Evolutionary conservation across 1,140 invertebrate species (phyloP), one percentile per base, ranked within the genome.

Genomic region (Pristionchus pacificus): DNA sequence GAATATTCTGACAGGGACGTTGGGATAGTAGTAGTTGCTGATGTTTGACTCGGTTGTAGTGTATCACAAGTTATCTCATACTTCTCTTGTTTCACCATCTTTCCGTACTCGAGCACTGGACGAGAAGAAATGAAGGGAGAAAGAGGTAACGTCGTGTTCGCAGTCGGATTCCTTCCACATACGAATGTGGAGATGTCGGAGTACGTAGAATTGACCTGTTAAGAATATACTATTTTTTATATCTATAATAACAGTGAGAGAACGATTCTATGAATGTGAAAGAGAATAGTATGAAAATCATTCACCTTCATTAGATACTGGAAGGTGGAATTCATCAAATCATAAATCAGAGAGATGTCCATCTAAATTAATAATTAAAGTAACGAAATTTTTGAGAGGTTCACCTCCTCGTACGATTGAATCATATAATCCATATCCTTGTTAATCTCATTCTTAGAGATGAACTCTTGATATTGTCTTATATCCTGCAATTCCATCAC

Each of bases 341-440:
- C 65, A 19, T 32, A 25, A 61, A 19, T 6, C n/a, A 24, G 49
- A 6, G 25, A n/a, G 13, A 70, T 38, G n/a, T n/a, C 64, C 28
- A 64, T 28, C 19, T 69, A 13, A 19, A 70, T 19, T 15, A 70
- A 60, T 28, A 38, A 60, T n/a, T 66, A 6, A 27, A 30, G 15
- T 19, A 69, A 64, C 27, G 38, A 29, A 38, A 70, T 10, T 6
- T 49, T 19, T 49, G 6, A 49, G 38, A 6, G 38, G 19, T 19
- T 49, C 27, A 79, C 78, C 70, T 80, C 77, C n/a, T 79, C 70
- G 49, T 60, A 77, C 61, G 68, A 70, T 19, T 71, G 58, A 25
- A 80, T 71, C n/a, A 58, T 31, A 67, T 79, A 79, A 62, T 75
- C 72, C 65, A 75, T 32, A 25, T 66, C 71, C 29, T 65, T 62